A percentile compares a stretch with the other conserved stretches of the same genome.
Evolutionary conservation across 2,888 invertebrate species (phyloP).

Genomic region (Tuberolachnus salignus): DNA sequence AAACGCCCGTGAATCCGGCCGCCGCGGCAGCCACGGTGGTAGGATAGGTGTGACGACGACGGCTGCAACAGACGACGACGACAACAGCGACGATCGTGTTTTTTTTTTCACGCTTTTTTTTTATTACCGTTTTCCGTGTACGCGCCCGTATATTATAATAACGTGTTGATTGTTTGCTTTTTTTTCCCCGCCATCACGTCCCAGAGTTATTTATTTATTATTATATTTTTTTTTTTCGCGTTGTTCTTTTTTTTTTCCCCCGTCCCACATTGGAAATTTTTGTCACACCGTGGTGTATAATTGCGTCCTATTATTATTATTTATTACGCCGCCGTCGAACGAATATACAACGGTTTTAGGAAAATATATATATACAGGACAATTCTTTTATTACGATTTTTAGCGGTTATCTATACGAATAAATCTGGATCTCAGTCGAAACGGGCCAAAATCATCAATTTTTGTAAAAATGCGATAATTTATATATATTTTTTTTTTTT

Average conservation of each 20-base stretch:
- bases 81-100: slow-evolving; percentile 1
- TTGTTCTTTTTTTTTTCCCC: not conserved
- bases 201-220: not conserved
- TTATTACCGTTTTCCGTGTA: not conserved
- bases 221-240: not conserved
- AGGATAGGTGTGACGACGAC: slow-evolving; percentile 30
- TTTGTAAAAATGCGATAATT: no score
- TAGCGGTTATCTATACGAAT: no score
- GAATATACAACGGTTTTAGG: not conserved
- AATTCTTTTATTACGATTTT: no score
- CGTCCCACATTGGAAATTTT: not conserved
- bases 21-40: not conserved
- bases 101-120: not conserved
- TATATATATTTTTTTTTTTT: no score
- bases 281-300: slow-evolving; percentile 8
- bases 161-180: slow-evolving; percentile 34
- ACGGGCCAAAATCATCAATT: no score
- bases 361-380: no score
- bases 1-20: slow-evolving; percentile 54
- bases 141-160: not conserved
- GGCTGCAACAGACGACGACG: not conserved
- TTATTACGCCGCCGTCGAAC: not conserved
- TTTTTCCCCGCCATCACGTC: slow-evolving; percentile 19
- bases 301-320: not conserved
- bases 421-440: no score